These are phyloP conservation scores for Sturnira hondurensis DNA, from an alignment of 2,113 vertebrate genomes.

Conservation along the genomic window DNA sequence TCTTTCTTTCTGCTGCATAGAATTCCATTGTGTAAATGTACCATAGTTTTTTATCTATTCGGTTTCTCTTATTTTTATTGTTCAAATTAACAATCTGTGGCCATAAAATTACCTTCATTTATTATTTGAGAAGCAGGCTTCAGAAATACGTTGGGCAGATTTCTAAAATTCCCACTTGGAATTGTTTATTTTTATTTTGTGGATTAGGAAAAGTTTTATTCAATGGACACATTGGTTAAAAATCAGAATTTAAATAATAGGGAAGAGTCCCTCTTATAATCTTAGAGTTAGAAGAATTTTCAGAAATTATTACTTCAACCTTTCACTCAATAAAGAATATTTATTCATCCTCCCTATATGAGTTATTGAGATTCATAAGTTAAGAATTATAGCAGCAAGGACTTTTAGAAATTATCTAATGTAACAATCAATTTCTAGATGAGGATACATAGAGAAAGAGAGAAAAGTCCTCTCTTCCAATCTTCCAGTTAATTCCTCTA, in stretches of 20 bases:
- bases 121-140: background rate
- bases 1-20: too few species aligned
- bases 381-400: background rate
- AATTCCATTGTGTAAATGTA: too few species aligned
- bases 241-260: constrained; percentile 13
- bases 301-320: background rate
- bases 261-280: background rate
- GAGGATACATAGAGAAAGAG: background rate
- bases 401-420: background rate
- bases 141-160: background rate
- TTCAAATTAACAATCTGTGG: background rate
- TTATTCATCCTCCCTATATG: background rate
- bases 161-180: background rate
- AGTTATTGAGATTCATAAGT: background rate
- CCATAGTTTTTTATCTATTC: too few species aligned
- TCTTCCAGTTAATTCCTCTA: background rate
- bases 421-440: background rate
- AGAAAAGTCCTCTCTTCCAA: background rate
- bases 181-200: constrained; percentile 18
- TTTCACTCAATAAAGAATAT: background rate
- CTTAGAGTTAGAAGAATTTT: background rate
- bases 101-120: background rate
- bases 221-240: background rate
- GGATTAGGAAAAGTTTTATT: background rate
- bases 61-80: background rate